phyloP scores from a whole-genome alignment of 2,797 vertebrate genomes.

The Cheirogaleus major region DNA sequence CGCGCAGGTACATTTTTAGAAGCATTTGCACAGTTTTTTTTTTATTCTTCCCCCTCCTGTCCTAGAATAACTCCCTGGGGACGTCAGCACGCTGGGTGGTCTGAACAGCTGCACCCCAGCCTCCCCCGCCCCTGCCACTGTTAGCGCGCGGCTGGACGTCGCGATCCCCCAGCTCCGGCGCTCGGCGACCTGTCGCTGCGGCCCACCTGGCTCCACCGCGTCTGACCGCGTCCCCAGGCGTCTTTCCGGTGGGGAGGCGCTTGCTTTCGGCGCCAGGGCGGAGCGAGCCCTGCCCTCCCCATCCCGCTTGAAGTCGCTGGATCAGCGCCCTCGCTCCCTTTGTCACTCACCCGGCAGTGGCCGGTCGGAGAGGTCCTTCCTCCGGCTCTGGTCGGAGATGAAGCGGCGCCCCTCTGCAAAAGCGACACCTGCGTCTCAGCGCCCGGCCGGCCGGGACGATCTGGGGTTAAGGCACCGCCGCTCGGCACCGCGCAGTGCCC shows the following conservation, averaged over 20 bases:
- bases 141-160: rapidly evolving
- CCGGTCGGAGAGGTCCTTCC: constrained; percentile 90
- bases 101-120: background rate
- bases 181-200: background rate
- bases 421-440: background rate
- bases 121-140: rapidly evolving
- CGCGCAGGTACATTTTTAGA: background rate
- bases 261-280: rapidly evolving
- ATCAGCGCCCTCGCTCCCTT: no score
- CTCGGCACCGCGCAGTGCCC: background rate
- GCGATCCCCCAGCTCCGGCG: rapidly evolving
- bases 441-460: rapidly evolving
- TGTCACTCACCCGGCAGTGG: constrained; percentile 89
- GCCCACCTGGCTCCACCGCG: rapidly evolving
- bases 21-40: background rate
- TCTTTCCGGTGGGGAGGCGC: rapidly evolving
- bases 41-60: no score
- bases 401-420: constrained; percentile 94
- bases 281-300: rapidly evolving
- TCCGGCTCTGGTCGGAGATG: constrained; percentile 90
- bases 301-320: rapidly evolving
- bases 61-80: background rate
- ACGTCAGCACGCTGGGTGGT: background rate
- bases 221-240: rapidly evolving
- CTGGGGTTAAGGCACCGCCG: background rate